Evolutionary conservation across 2,113 vertebrate species (phyloP), one percentile per base, ranked within the genome.

Genomic region (Lota lota): DNA sequence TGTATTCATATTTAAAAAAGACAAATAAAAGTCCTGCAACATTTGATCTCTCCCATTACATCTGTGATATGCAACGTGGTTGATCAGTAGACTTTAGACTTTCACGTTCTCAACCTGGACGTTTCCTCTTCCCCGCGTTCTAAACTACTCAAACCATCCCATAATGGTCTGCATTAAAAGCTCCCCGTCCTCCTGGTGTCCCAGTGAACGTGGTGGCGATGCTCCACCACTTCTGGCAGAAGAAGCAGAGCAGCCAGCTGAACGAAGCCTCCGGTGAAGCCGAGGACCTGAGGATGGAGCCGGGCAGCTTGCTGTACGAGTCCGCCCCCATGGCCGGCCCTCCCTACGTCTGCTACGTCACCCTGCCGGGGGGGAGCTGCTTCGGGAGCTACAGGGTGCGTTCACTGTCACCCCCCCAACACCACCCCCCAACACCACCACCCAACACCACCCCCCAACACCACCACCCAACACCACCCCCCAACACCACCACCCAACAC

Each of bases 371-470:
- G 74, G 94, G 95, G 66, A 95, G 94, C 84, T 96, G 95, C 77
- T 97, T 96, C 79, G 94, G 94, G 10, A 97, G 95, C 82, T 94
- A 94, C 73, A 94, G 95, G 93, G 95, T 96, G 81, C 83, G 78
- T 68, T 51, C 57, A 28, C 63, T 36, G 50, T 56, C 33, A 28
- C 40, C 28, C 28, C 4, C 28, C 28, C 2, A 28, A 28, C 3
- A 5, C 28, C 28, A 24, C 24, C 24, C 24, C 24, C 28, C 24
- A 2, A 24, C 24, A 2, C 4, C 24, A n/a, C 24, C 24, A 2
- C 24, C 4, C 24, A 24, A 24, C 24, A 24, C 24, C 24, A 24
- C 24, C 24, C 24, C 28, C 28, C 2, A 28, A 28, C 3, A 5
- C 28, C 28, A 24, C 24, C 24, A 2, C 24, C 28, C 24, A 2